Base-by-base conservation (phyloP, 1,140 invertebrate genomes). In the Mesaphorura yosii region DNA sequence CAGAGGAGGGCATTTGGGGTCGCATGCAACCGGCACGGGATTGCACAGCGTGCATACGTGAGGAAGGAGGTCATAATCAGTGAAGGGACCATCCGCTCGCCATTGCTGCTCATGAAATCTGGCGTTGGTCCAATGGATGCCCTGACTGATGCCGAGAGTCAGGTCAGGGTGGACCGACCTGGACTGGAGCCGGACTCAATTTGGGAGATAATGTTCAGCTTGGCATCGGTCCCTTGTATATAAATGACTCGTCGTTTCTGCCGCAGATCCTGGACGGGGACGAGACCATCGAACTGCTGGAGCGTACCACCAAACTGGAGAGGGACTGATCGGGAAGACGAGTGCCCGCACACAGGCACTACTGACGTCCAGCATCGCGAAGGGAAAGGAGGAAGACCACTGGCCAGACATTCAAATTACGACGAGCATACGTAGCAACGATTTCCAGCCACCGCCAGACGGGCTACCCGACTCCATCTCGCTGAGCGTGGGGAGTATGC, bases 1-100 rank as follows among this genome's bases (percentile, higher is more conserved):
- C n/a, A 37, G 25, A 23, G 27, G 7, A n/a, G 31, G 27, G 38
- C 34, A 3, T 4, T n/a, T 37, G 49, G 49, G 6, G 38, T 51
- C 3, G 25, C 22, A 3, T 51, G 42, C 37, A 42, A 10, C n/a
- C n/a, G n/a, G n/a, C n/a, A 22, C 20, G 26, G 31, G 7, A 17
- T 12, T 12, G 20, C 40, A 3, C n/a, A 6, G 14, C 4, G n/a
- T 5, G 40, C 39, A 7, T 28, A n/a, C 23, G 77, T 78, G 0
- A 71, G 64, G 2, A 75, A 74, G 60, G 85, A 88, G 70, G 75
- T 87, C 0, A 78, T 88, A 41, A 62, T 88, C 7, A 77, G 78
- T 1, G 81, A 82, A 2, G 86, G 86, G 0, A 7, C 12, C 5
- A 5, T 46, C 6, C 14, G 12, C 44, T 23, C 44, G 14, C 44